A percentile compares a stretch with the other conserved stretches of the same genome.
phyloP scores from a whole-genome alignment of 2,888 invertebrate species.

The Eulithis testata region DNA sequence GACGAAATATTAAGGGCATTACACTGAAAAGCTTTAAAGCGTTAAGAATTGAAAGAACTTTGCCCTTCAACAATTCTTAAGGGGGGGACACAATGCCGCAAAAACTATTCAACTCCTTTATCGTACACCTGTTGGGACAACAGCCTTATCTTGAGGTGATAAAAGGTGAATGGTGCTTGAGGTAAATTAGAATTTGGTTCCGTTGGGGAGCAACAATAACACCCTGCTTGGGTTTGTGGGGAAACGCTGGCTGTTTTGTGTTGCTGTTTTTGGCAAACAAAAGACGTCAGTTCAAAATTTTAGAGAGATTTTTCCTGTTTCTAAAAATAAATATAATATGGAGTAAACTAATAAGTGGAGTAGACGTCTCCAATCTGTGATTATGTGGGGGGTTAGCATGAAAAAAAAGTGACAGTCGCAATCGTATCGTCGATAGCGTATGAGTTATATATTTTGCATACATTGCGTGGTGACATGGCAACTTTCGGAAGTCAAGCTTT shows the following conservation, averaged over 20 bases:
- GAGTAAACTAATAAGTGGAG: too few relatives aligned
- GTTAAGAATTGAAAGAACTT: slow-evolving; percentile 41
- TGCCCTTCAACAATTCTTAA: slow-evolving; percentile 41
- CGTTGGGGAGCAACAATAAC: slow-evolving; percentile 10
- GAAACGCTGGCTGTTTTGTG: neutral
- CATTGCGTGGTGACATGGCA: too few relatives aligned
- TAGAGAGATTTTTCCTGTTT: too few relatives aligned
- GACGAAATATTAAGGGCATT: slow-evolving; percentile 65
- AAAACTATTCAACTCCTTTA: slow-evolving; percentile 64
- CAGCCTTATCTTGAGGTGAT: slow-evolving; percentile 36
- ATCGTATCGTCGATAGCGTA: too few relatives aligned
- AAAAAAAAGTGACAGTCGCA: too few relatives aligned
- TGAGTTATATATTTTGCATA: too few relatives aligned
- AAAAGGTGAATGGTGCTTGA: slow-evolving; percentile 30
- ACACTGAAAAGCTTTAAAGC: slow-evolving; percentile 62
- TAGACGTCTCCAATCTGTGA: too few relatives aligned
- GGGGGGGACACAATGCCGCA: slow-evolving; percentile 47
- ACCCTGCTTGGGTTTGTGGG: neutral
- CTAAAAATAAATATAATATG: too few relatives aligned
- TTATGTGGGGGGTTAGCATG: too few relatives aligned
- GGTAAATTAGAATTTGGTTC: slow-evolving; percentile 29
- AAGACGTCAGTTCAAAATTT: too few relatives aligned
- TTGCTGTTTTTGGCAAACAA: too few relatives aligned
- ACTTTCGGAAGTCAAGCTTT: too few relatives aligned
- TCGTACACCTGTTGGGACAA: slow-evolving; percentile 66